Conservation (phyloP, 30 jellyfish, hydroid and myxozoan species). For the Aurelia sp. region DNA sequence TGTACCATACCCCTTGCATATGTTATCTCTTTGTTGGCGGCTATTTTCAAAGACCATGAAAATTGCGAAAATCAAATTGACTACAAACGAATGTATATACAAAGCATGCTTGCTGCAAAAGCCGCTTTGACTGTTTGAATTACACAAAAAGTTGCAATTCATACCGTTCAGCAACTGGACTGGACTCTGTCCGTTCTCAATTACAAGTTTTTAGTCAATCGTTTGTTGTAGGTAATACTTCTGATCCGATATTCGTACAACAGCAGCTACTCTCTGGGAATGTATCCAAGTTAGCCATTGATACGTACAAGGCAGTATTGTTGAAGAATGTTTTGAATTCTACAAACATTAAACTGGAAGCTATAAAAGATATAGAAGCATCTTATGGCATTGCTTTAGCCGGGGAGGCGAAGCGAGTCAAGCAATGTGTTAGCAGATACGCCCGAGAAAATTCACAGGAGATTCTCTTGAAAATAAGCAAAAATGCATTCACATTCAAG, state of each 20-base stretch:
- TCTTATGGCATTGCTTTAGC: conserved; percentile 56
- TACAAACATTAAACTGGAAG: conserved; percentile 15
- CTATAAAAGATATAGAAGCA: conserved; percentile 1
- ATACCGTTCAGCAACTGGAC: no score
- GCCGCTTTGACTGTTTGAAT: no score
- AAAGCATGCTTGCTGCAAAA: no score
- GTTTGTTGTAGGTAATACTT: conserved; percentile 22
- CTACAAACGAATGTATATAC: no score
- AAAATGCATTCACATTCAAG: conserved; percentile 1
- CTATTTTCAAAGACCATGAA: no score
- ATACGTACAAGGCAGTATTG: conserved; percentile 22
- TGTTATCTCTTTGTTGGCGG: no score
- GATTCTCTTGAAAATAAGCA: conserved; percentile 18
- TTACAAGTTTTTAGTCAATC: background rate
- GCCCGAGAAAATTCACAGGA: conserved; percentile 21
- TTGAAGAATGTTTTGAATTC: conserved; percentile 14
- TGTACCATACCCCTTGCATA: no score
- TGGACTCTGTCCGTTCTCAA: background rate
- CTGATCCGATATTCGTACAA: conserved; percentile 33
- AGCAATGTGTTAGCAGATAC: conserved; percentile 12
- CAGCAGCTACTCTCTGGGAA: conserved; percentile 29
- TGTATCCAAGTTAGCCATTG: conserved; percentile 29
- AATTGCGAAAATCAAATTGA: no score
- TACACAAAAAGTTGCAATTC: no score
- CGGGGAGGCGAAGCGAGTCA: conserved; percentile 47